These are phyloP conservation scores for Heterocephalus glaber DNA, from an alignment of 2,113 vertebrate species.

Conservation along the genomic window DNA sequence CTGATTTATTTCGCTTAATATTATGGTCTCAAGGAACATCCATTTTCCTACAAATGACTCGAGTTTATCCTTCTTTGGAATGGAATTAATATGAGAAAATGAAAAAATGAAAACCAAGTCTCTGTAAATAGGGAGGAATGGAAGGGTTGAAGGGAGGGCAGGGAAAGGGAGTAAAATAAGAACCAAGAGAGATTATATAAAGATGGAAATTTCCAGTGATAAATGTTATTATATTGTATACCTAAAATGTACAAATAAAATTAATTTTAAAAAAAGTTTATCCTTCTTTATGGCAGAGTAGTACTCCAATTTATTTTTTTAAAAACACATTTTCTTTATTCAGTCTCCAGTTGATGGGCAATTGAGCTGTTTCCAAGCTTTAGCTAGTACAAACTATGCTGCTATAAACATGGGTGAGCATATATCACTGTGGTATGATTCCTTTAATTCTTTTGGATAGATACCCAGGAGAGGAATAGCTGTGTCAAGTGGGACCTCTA, in stretches of 20 bases:
- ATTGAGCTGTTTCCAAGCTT: neutral
- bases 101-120: too few species aligned
- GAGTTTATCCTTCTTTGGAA: neutral
- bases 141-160: too few species aligned
- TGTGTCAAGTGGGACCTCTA: neutral
- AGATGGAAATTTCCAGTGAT: too few species aligned
- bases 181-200: too few species aligned
- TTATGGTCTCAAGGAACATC: neutral
- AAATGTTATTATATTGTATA: too few species aligned
- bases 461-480: neutral
- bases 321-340: neutral
- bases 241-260: too few species aligned
- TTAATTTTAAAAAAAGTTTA: too few species aligned
- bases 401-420: neutral
- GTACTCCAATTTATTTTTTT: neutral
- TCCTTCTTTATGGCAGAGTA: neutral
- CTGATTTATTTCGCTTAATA: neutral
- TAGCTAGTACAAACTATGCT: neutral
- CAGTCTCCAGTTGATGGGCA: neutral
- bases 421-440: neutral
- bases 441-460: neutral
- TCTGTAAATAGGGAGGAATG: too few species aligned
- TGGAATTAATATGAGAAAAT: too few species aligned
- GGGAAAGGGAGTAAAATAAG: too few species aligned
- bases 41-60: neutral